Percentiles rank a stretch among this genome's conserved stretches.
Evolutionary conservation across 64 coral and sea anemone species (phyloP).

Genomic region (Platygyra sinensis): DNA sequence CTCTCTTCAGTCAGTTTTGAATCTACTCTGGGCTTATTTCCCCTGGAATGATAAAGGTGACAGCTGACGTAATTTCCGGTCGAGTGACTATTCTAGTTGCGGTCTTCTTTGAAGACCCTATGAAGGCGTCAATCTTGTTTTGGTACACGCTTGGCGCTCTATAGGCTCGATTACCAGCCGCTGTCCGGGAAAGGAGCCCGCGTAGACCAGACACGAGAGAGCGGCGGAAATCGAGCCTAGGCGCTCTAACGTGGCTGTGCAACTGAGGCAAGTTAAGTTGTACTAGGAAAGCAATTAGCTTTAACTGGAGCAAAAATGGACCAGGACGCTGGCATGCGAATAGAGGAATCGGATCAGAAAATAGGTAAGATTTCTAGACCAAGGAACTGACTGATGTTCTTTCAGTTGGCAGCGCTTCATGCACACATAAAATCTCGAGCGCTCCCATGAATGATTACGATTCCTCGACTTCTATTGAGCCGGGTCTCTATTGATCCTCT

Average conservation of each 20-base stretch:
- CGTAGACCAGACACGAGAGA: no score
- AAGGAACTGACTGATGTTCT: no score
- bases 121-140: background rate
- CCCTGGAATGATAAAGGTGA: background rate
- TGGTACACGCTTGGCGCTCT: background rate
- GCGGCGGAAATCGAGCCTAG: no score
- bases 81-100: no score
- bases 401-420: no score
- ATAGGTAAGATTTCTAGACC: background rate
- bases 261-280: background rate
- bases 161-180: no score
- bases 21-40: background rate
- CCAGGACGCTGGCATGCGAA: background rate
- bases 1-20: background rate
- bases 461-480: no score
- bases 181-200: no score
- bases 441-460: no score
- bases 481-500: no score
- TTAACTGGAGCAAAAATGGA: background rate
- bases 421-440: no score
- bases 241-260: background rate
- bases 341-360: background rate
- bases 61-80: slow-evolving; percentile 1
- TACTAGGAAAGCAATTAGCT: background rate
- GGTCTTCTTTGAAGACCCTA: background rate